Percentiles rank a stretch among this genome's conserved stretches.
Conservation (phyloP, 1,140 invertebrate genomes). For the Atopsyche davidsoni region DNA sequence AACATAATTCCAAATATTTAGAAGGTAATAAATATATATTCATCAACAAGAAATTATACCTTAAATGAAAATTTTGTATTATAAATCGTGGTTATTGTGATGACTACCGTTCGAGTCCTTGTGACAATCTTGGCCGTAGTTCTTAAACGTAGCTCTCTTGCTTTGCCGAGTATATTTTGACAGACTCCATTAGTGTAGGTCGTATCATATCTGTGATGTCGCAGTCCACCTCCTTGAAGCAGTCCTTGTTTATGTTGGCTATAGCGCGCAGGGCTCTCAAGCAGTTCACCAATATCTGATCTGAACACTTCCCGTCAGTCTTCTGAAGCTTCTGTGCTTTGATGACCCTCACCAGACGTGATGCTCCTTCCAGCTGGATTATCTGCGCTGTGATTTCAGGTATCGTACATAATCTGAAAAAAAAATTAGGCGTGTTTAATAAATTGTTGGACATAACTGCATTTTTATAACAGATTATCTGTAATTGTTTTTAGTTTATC, state of each 20-base stretch:
- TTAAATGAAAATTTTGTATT: too few relatives aligned
- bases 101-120: too few relatives aligned
- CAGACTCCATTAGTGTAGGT: conserved; percentile 68
- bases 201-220: conserved; percentile 67
- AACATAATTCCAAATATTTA: too few relatives aligned
- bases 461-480: too few relatives aligned
- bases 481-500: too few relatives aligned
- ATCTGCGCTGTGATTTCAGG: conserved; percentile 66
- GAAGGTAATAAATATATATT: too few relatives aligned
- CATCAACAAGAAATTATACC: too few relatives aligned
- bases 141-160: conserved; percentile 45
- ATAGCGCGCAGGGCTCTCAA: conserved; percentile 51
- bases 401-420: conserved; percentile 63
- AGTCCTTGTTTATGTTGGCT: conserved; percentile 47
- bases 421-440: too few relatives aligned
- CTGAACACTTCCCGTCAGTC: conserved; percentile 39
- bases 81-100: too few relatives aligned
- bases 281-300: conserved; percentile 45
- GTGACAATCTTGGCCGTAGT: too few relatives aligned
- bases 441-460: too few relatives aligned
- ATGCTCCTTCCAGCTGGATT: conserved; percentile 68
- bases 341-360: conserved; percentile 66
- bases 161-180: conserved; percentile 47
- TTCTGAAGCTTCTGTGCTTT: conserved; percentile 51
- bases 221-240: conserved; percentile 49